These are phyloP conservation scores for Hapalemur alaotrensis DNA, from an alignment of 2,797 vertebrate genomes.

Conservation along the genomic window DNA sequence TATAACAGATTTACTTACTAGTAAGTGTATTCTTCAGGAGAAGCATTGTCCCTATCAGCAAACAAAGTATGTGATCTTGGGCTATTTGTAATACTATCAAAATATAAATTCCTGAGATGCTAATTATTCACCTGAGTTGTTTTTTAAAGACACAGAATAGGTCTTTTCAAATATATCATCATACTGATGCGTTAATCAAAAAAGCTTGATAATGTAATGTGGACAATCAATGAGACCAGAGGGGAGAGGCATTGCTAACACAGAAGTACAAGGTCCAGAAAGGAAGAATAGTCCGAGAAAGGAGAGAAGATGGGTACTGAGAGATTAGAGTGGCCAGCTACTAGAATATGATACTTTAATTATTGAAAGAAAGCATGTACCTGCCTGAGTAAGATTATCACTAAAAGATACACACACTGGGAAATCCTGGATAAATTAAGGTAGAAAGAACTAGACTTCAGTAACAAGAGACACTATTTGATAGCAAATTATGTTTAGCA, in stretches of 20 bases:
- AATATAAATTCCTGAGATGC: background rate
- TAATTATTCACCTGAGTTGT: background rate
- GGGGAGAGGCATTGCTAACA: background rate
- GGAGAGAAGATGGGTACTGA: background rate
- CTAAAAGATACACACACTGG: background rate
- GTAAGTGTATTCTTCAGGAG: background rate
- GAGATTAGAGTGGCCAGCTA: background rate
- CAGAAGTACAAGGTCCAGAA: background rate
- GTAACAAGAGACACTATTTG: background rate
- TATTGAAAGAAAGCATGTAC: background rate
- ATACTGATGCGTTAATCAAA: background rate
- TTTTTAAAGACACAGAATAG: background rate
- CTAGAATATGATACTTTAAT: background rate
- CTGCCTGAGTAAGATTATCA: background rate
- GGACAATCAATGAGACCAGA: background rate
- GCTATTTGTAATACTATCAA: background rate
- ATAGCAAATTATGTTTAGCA: background rate
- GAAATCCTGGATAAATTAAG: background rate
- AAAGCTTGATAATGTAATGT: background rate
- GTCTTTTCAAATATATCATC: background rate
- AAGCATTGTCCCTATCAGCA: background rate
- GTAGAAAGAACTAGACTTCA: background rate
- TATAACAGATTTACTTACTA: background rate
- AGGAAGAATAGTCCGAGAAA: background rate
- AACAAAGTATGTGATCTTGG: background rate